Base-by-base conservation (phyloP, 2,888 invertebrate species). In the Tyria jacobaeae region DNA sequence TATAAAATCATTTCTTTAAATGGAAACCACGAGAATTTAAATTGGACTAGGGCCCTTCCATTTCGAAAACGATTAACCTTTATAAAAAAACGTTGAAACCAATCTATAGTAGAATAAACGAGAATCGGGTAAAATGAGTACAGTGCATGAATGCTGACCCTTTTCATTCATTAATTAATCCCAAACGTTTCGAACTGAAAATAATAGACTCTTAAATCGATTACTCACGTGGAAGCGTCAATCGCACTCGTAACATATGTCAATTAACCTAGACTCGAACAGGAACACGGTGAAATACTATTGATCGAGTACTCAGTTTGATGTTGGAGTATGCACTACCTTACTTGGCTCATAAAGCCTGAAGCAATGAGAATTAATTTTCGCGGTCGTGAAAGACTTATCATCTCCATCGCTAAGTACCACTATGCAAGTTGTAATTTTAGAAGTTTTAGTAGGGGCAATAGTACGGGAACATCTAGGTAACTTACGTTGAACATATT, bases 141-240 rank as follows among this genome's bases (percentile, higher is more conserved):
- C 24, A 24, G 37, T 24, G 24, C 15, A 86, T 87, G 87, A 84
- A 70, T 74, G 73, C 80, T 82, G 87, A 85, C 90, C 89, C 91
- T 90, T 89, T 91, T 90, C 89, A 88, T 85, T 86, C 85, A 87
- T 88, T 92, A 90, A 92, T 92, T 90, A 91, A 90, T 88, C 88
- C 88, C 82, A 84, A 88, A 87, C 84, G 84, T 81, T 83, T 76
- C 83, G 84, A 85, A 84, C 83, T 84, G 82, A 83, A 85, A 87
- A 89, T 90, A 88, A 91, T 89, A 87, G 88, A 83, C 88, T 87
- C 87, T 88, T 85, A 87, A 89, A 89, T 78, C 85, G 88, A 88
- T 88, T 84, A 84, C 83, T 85, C 83, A 83, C 83, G 84, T 86
- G 82, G 85, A 84, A 84, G 84, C 84, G 88, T 85, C 87, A 85